phyloP scores from a whole-genome alignment of 2,113 vertebrate genomes.

The Pomatorhinus ruficollis region DNA sequence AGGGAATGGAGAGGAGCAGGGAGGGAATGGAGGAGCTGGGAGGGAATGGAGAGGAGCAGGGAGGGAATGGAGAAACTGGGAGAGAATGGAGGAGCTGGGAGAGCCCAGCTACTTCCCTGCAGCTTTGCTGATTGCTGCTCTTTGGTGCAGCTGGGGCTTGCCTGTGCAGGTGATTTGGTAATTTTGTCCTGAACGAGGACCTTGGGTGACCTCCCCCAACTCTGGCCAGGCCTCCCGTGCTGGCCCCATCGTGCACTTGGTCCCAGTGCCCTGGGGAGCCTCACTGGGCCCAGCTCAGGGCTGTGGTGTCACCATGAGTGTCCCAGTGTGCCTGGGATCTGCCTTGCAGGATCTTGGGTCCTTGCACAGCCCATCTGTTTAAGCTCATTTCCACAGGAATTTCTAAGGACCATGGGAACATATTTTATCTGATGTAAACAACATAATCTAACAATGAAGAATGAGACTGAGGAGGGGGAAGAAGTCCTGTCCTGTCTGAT shows the following conservation, averaged over 20 bases:
- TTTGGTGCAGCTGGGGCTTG: not conserved
- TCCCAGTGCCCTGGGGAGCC: not conserved
- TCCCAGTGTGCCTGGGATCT: not conserved
- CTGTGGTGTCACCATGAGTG: fast-evolving
- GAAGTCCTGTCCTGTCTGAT: not conserved
- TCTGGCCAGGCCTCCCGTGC: not conserved
- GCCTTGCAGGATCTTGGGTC: fast-evolving
- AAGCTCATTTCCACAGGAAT: constrained; percentile 1
- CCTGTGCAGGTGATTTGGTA: not conserved
- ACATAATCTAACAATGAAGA: not conserved
- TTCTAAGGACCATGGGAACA: not conserved
- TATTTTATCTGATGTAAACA: not conserved
- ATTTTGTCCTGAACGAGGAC: not conserved
- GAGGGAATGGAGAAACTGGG: not conserved
- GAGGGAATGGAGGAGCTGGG: not conserved
- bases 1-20: not conserved
- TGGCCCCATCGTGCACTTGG: fast-evolving
- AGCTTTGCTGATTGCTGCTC: not conserved
- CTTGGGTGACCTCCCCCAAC: not conserved
- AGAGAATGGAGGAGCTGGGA: not conserved
- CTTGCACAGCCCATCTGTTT: not conserved
- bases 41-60: not conserved
- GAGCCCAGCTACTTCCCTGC: not conserved
- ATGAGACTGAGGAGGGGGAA: not conserved
- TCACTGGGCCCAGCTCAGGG: fast-evolving